Base-by-base conservation (phyloP, 1,140 invertebrate genomes). In the Ericerus pela region DNA sequence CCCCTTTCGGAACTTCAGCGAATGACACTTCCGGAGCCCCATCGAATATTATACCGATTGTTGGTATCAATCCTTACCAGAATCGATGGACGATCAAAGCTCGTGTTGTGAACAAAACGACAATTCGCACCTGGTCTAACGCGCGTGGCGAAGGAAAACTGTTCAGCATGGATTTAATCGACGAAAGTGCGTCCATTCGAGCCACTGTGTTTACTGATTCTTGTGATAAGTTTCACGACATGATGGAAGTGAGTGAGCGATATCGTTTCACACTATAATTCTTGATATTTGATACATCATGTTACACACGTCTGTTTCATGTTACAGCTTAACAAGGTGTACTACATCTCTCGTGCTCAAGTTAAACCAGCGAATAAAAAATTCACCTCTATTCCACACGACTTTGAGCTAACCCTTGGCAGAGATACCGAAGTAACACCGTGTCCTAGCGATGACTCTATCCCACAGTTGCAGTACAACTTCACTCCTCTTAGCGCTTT, bases 341-440 rank as follows among this genome's bases (percentile, higher is more conserved):
- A 93, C 69, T 95, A 81, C 63, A 81, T 99, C 30, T 85, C 81
- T 24, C 81, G 80, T 60, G 88, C 81, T 54, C 67, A 72, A 20
- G 66, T 97, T 8, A 97, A 96, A 69, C 77, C 84, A 16, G 93
- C 94, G 0, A 96, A 98, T 68, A 96, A 94, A 68, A 79, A 89
- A 64, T 98, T 79, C 65, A 79, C 76, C 14, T 78, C 71, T 37
- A 67, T 95, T 11, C 87, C 91, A 47, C 92, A 96, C 69, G 91
- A 97, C 67, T 99, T 96, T 66, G 96, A 99, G 67, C 86, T 99
- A 79, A 86, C 86, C 0, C 81, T 98, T 62, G 81, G 73, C n/a
- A 69, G 72, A 18, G 87, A 96, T 29, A 85, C 88, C 0, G 73
- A 84, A 60, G 75, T 95, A 6, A 72, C 80, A 31, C 75, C 77